Base-by-base conservation (phyloP, 2,888 invertebrate species). In the Eurytoma californica region DNA sequence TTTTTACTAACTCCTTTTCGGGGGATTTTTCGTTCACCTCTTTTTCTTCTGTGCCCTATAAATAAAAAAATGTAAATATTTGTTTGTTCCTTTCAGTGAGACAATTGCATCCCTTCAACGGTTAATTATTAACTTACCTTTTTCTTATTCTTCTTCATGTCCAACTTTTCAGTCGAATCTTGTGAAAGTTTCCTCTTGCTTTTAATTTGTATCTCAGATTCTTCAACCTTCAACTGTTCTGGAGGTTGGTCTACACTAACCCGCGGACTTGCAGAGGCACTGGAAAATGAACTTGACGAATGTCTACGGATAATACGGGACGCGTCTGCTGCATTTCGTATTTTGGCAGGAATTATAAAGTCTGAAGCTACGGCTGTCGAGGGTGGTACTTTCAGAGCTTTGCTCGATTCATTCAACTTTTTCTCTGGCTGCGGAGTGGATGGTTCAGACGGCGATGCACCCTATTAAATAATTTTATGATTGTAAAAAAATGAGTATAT, bases 261-360 rank as follows among this genome's bases (percentile, higher is more conserved):
- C 39, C 93, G 91, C 1, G 93, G 93, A 85, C 94, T 94, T 0
- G 90, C 93, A 16, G 94, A 93, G 2, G 93, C 92, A 86, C 94
- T 94, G 0, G 95, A 95, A 87, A 95, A 95, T 0, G 95, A 95
- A 88, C 95, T 96, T 65, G 96, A 96, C 2, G 96, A 96, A 86
- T 96, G 95, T 20, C 96, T 92, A 57, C 96, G 92, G 85, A 96
- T 94, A 77, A 97, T 96, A 85, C 95, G 93, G 0, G 96, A 95
- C 73, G 94, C 94, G 87, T 96, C 96, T 0, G 95, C 94, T 85
- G 93, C 88, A 57, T 91, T 89, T 18, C 86, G 84, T 49, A 89
- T 87, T 77, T 87, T 89, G 3, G 88, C 86, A 0, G 89, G 87
- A 65, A 85, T 85, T n/a, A 88, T 84, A 77, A 90, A 88, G 20